A percentile compares a stretch with the other conserved stretches of the same genome.
phyloP scores from a whole-genome alignment of 2,888 invertebrate species.

The Drosophila nigricruria region DNA sequence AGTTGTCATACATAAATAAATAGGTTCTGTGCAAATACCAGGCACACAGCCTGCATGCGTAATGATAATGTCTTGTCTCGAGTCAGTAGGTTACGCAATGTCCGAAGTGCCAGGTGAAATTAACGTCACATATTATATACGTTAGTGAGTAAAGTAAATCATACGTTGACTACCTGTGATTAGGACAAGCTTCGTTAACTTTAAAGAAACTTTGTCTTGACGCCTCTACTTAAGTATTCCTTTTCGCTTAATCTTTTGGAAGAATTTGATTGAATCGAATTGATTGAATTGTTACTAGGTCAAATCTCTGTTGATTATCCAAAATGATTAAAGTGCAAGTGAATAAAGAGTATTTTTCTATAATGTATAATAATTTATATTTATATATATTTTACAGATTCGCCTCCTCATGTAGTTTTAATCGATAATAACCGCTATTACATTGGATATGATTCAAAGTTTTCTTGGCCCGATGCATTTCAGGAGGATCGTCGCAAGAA shows the following conservation, averaged over 20 bases:
- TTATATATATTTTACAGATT: too few relatives aligned
- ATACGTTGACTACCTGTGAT: background rate
- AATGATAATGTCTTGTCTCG: conserved; percentile 47
- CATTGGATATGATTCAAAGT: too few relatives aligned
- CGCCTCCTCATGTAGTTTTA: too few relatives aligned
- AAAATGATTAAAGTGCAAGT: too few relatives aligned
- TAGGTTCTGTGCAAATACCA: conserved; percentile 15
- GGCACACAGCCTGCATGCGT: conserved; percentile 45
- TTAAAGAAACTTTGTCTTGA: background rate
- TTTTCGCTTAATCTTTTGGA: background rate
- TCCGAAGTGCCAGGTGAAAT: conserved; percentile 7
- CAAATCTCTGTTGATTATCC: too few relatives aligned
- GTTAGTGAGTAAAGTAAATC: background rate
- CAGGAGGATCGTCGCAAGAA: too few relatives aligned
- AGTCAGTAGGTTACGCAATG: conserved; percentile 30
- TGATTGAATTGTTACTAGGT: too few relatives aligned
- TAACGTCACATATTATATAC: conserved; percentile 7
- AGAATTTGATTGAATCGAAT: background rate
- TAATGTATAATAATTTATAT: too few relatives aligned
- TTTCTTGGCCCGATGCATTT: too few relatives aligned
- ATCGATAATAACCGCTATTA: too few relatives aligned
- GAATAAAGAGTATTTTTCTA: too few relatives aligned
- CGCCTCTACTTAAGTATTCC: background rate
- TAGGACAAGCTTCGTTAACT: background rate
- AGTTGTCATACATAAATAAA: conserved; percentile 72